phyloP scores from a whole-genome alignment of 2,797 vertebrate genomes.

The Leptatherina wallacei region DNA sequence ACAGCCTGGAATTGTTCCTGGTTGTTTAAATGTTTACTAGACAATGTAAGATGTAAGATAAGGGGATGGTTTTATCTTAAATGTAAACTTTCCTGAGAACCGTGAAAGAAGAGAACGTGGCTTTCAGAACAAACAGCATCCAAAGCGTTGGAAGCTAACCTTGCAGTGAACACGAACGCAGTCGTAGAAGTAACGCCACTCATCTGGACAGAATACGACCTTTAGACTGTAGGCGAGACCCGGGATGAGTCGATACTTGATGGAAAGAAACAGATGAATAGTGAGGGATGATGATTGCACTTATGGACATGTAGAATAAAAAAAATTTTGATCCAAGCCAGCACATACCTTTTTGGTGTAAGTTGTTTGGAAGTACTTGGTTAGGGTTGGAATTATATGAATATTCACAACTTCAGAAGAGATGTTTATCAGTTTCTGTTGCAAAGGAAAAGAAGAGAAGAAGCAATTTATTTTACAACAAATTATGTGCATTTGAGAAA shows the following conservation, averaged over 20 bases:
- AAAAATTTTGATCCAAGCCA: conserved; percentile 26
- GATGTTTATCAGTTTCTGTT: conserved; percentile 91
- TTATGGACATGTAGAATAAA: conserved; percentile 9
- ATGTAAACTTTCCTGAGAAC: neutral
- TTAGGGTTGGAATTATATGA: conserved; percentile 91
- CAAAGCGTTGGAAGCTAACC: conserved; percentile 74
- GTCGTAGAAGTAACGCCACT: conserved; percentile 95
- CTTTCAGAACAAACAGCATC: too few species aligned
- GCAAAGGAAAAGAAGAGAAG: conserved; percentile 39
- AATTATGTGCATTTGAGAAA: conserved; percentile 48
- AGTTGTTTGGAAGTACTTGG: conserved; percentile 89
- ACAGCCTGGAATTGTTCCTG: conserved; percentile 2
- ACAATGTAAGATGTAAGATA: neutral
- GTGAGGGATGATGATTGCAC: conserved; percentile 24
- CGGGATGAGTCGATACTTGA: conserved; percentile 88
- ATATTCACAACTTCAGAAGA: conserved; percentile 84
- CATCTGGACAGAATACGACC: conserved; percentile 88
- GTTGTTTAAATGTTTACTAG: conserved; percentile 3
- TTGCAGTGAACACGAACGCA: conserved; percentile 90
- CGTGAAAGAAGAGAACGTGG: too few species aligned
- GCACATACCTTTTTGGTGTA: conserved; percentile 88
- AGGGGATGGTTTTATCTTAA: neutral
- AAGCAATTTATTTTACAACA: conserved; percentile 36
- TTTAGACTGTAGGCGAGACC: conserved; percentile 87
- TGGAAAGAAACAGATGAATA: conserved; percentile 28